Evolutionary conservation across 2,113 vertebrate species (phyloP).

Genomic region (Zosterops pallidus): DNA sequence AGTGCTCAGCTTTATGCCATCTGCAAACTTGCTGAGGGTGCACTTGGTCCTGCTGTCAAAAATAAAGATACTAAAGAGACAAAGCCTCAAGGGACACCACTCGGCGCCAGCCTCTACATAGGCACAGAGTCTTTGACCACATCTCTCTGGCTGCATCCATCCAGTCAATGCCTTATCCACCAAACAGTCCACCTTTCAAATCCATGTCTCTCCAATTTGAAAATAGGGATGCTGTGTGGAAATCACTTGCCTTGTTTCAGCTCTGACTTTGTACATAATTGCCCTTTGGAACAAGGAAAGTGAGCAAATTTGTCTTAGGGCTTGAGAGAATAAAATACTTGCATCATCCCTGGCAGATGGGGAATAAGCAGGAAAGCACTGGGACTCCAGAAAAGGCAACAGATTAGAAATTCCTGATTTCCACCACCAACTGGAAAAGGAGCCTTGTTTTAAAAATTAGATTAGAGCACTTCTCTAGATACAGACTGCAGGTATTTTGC

Average conservation of each 20-base stretch:
- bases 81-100: neutral
- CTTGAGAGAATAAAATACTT: neutral
- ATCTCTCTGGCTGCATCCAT: neutral
- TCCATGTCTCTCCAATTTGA: neutral
- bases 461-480: neutral
- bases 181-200: neutral
- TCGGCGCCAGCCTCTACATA: neutral
- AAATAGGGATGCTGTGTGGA: neutral
- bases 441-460: neutral
- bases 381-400: neutral
- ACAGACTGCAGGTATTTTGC: neutral
- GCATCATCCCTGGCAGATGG: neutral
- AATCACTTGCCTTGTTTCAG: neutral
- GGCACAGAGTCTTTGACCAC: neutral
- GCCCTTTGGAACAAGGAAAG: neutral
- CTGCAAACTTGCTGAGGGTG: neutral
- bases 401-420: neutral
- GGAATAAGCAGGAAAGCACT: neutral
- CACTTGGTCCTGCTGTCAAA: neutral
- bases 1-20: accelerated
- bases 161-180: neutral
- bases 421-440: neutral
- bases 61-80: neutral
- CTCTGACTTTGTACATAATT: neutral
- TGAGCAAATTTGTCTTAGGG: neutral